Base-by-base conservation (phyloP, 2,797 vertebrate species). In the Salmo trutta region DNA sequence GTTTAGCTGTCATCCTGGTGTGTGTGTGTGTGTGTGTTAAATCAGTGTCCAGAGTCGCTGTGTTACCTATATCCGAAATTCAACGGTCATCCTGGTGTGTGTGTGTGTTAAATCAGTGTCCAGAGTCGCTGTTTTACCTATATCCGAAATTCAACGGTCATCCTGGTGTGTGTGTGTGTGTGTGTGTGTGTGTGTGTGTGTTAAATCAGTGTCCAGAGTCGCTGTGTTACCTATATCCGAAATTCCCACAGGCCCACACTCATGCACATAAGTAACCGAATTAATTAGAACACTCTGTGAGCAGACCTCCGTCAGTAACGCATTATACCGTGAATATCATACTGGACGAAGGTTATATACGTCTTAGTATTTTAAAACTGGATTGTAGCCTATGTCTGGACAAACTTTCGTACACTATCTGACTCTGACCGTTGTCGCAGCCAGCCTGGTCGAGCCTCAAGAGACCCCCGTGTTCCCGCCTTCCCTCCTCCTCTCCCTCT, bases 161-260 rank as follows among this genome's bases (percentile, higher is more conserved):
- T n/a, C n/a, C n/a, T n/a, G n/a, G n/a, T n/a, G n/a, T n/a, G n/a
- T n/a, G n/a, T n/a, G n/a, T n/a, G n/a, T n/a, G n/a, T n/a, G n/a
- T n/a, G n/a, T n/a, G n/a, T n/a, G 24, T 66, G 27, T 65, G 62
- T 65, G 64, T 66, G 8, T 64, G 8, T 66, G 65, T 66, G 65
- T 67, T 31, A 17, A 27, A 67, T 66, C 65, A 17, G 16, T 29
- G 65, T 31, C 65, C 65, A 17, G 41, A 47, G 27, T 66, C 15
- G 27, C 27, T 31, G 24, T 66, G 12, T 21, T 21, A 64, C n/a
- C 14, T 29, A 47, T 12, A 19, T 36, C 66, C 29, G 21, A 67
- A 36, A 31, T 33, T 67, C 6, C 29, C 41, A 47, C 41, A 12
- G 41, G 41, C 41, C 65, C 66, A 67, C 17, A 67, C 27, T 15